Evolutionary conservation across 2,797 vertebrate genomes (phyloP), one percentile per base, ranked within the genome.

Genomic region (Coendou prehensilis): DNA sequence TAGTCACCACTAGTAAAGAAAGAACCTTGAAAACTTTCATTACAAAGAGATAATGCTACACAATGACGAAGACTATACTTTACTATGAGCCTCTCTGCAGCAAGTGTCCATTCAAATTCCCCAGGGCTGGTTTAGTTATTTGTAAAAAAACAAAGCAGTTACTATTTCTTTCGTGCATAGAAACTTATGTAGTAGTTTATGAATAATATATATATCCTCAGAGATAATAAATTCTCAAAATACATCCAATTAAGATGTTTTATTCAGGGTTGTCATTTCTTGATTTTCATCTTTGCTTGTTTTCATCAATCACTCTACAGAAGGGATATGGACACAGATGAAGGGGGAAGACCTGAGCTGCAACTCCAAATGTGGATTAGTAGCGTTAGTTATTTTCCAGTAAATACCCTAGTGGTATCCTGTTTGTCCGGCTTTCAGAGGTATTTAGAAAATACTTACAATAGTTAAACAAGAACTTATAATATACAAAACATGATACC

Each of bases 241-340:
- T 84, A 89, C 6, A 91, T 28, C 28, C 26, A 96, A 80, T 94
- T 86, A 76, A 87, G 86, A 84, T 73, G 54, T 80, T 81, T 89
- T 37, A 88, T 45, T 89, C 30, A 73, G 94, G 94, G 59, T 47
- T 75, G 61, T 63, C 81, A 83, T n/a, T 89, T 93, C 54, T 87
- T 83, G 9, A 54, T 67, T 87, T 94, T 91, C 79, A 59, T 54
- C 61, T 89, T 95, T 94, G 87, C 41, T 96, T 91, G 57, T 82
- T 93, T 89, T 69, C 9, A 52, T 50, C 78, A 94, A 50, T 89
- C 45, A 79, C 28, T 87, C 23, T 41, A 86, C 33, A 89, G 15
- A 83, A 90, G 23, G 9, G 3, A 63, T 71, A 54, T 71, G 23
- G 26, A 88, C 63, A 85, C 5, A 96, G 47, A 83, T 50, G 52